These are phyloP conservation scores for Strongylocentrotus purpuratus DNA, from an alignment of 35 echinoderm and acorn worm species.

Conservation along the genomic window DNA sequence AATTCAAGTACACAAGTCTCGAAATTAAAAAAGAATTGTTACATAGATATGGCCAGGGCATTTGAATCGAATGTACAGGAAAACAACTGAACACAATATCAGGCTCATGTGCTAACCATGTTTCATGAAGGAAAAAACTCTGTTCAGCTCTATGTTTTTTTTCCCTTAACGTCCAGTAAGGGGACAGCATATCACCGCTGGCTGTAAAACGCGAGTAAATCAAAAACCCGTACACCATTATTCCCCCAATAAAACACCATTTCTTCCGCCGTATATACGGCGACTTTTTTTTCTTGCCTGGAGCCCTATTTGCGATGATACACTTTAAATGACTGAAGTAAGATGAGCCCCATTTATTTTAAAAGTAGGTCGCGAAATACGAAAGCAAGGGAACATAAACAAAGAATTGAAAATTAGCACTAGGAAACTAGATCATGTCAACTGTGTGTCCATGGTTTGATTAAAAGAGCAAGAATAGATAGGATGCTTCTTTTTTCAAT, in stretches of 20 bases:
- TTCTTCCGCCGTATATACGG: neutral
- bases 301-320: neutral
- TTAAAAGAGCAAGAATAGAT: neutral
- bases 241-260: neutral
- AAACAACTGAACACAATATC: neutral
- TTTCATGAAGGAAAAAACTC: neutral
- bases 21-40: too few species aligned
- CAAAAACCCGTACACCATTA: neutral
- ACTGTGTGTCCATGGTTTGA: neutral
- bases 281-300: neutral
- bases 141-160: neutral
- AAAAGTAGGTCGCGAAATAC: conserved; percentile 1
- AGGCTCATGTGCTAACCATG: neutral
- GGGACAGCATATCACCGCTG: neutral
- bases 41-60: too few species aligned
- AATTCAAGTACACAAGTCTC: too few species aligned
- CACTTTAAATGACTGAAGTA: neutral
- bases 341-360: neutral
- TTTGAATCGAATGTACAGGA: neutral
- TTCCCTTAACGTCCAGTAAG: neutral
- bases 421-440: neutral
- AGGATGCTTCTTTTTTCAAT: neutral
- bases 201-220: neutral
- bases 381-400: neutral
- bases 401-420: neutral